These are phyloP conservation scores for roundworm (Caenorhabditis elegans) DNA, from an alignment of 1,140 invertebrate genomes.

Conservation along the genomic window DNA sequence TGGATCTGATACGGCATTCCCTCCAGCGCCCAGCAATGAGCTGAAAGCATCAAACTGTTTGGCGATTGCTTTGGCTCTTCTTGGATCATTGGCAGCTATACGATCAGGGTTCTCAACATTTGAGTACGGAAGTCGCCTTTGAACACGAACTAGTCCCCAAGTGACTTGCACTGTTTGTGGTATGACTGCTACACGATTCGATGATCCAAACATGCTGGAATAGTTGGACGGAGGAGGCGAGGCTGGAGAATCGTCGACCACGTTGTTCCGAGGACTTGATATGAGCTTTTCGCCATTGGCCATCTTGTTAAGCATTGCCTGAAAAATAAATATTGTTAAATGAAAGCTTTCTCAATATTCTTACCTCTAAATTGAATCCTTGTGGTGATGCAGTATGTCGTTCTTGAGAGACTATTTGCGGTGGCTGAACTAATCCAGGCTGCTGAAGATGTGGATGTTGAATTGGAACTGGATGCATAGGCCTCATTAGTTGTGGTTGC, in stretches of 20 bases:
- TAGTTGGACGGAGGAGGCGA: not conserved
- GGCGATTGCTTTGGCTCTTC: constrained; percentile 1
- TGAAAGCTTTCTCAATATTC: not conserved
- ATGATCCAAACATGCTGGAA: not conserved
- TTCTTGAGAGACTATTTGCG: not conserved
- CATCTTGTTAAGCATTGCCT: constrained; percentile 30
- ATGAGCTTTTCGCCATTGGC: not conserved
- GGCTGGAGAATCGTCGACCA: constrained; percentile 30
- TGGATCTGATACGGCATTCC: constrained; percentile 13
- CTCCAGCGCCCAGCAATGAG: not conserved
- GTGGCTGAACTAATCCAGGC: not conserved
- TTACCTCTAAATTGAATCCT: not conserved
- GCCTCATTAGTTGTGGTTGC: not conserved
- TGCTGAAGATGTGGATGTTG: not conserved
- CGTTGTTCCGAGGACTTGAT: not conserved
- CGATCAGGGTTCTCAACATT: not conserved
- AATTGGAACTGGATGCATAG: not conserved
- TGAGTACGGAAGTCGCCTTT: not conserved
- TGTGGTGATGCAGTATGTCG: not conserved
- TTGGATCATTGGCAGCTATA: not conserved
- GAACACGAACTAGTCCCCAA: constrained; percentile 16
- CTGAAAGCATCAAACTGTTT: constrained; percentile 33
- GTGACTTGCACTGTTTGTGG: not conserved
- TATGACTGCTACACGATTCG: not conserved
- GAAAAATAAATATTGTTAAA: not conserved